Base-by-base conservation (phyloP, 2,113 vertebrate genomes). In the Okapia johnstoni region DNA sequence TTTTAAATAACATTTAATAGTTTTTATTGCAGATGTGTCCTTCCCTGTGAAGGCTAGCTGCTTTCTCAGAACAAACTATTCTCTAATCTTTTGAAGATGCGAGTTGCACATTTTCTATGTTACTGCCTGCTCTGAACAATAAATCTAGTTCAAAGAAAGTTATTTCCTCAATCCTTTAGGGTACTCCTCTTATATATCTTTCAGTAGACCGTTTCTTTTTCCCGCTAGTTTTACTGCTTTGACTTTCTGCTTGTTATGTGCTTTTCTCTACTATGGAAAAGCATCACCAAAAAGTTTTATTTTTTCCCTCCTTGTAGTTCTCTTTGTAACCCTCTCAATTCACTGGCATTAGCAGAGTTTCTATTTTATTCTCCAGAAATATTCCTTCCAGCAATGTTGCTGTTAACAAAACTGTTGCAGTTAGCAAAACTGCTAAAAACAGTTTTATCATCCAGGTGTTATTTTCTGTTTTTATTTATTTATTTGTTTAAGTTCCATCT, bases 81-180 rank as follows among this genome's bases (percentile, higher is more conserved):
- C 52, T 88, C 95, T 81, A 84, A 93, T 88, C 54, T 77, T 66
- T 83, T 66, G 73, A 96, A 90, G 58, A 43, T 90, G 55, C 7
- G 28, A 90, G 48, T 85, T 70, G 88, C 17, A 86, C 36, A 66
- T 50, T 94, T 81, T 95, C 79, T 97, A 21, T 63, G 19, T 94
- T 92, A 30, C 43, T 95, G 8, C 14, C 73, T 66, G n/a, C n/a
- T 94, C 17, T 66, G 60, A 85, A 95, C 93, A 93, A 90, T 95
- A 96, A 97, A 94, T 94, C 83, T 26, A 70, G 54, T 94, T 92
- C 81, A 76, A 88, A 96, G 25, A 36, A 40, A 94, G 73, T 95
- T 85, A 79, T 70, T 85, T 85, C 25, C 90, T 92, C 30, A 54
- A 5, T 88, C 60, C 40, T 94, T 96, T 90, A 90, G 19, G 4